Evolutionary conservation across 2,113 vertebrate species (phyloP), one percentile per base, ranked within the genome.

Genomic region (Cyprinodon brontotheroides): DNA sequence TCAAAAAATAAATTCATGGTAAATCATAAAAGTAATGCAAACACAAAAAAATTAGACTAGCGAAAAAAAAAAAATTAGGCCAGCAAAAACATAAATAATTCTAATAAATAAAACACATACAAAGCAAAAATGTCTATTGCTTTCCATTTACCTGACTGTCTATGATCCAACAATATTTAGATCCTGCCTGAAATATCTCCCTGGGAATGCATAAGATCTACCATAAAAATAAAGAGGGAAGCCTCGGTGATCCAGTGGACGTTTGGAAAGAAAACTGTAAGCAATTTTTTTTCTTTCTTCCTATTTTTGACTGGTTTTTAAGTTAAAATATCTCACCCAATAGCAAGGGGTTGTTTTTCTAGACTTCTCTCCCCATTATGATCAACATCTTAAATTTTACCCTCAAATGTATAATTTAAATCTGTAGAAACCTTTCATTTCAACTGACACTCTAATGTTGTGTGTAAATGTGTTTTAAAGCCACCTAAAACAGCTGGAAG

Each of bases 401-500:
- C 50, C 20, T 20, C 50, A 57, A n/a, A 57, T 53, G 50, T 57
- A 57, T 57, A 57, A 57, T 57, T 57, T 57, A 8, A 57, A 20
- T 2, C 6, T 20, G n/a, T 20, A 57, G 9, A 57, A 57, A 9
- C 14, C n/a, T 36, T 3, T 38, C 4, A 48, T 22, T 61, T 4
- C 41, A 20, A 8, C 53, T 36, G 17, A 59, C 4, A 37, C 37
- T 22, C 11, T 20, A 37, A 57, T 57, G 14, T 22, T 43, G 65
- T 29, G 29, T 64, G 60, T 64, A 10, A 76, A 48, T 48, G 36
- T 75, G 8, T 59, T 68, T 79, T n/a, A 57, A 72, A 67, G 37
- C 63, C 36, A 41, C 47, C 64, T 47, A 70, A 74, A 74, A 80
- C 4, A 40, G 53, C 47, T 43, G 47, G 65, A 69, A 43, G 22